These are phyloP conservation scores for Leucania comma DNA, from an alignment of 2,888 invertebrate genomes.

Conservation along the genomic window DNA sequence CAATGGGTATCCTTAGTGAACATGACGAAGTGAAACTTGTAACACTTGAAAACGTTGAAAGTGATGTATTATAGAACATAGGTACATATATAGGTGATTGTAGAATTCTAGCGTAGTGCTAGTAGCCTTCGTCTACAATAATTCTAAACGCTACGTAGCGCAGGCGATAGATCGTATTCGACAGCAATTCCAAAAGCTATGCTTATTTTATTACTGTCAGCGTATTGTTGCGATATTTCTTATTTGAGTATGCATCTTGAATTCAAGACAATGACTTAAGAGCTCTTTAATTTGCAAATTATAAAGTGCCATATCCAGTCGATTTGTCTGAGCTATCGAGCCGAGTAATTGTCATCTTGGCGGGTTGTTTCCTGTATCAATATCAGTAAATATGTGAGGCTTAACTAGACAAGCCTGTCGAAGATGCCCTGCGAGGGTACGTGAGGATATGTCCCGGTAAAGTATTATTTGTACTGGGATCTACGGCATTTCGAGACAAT, in stretches of 20 bases:
- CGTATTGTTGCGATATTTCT: too few relatives aligned
- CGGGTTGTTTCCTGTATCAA: conserved; percentile 76
- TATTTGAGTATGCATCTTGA: too few relatives aligned
- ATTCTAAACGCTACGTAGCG: neutral
- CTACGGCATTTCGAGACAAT: conserved; percentile 56
- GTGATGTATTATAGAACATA: neutral
- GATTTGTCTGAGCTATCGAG: conserved; percentile 36
- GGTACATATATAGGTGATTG: neutral
- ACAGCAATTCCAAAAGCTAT: too few relatives aligned
- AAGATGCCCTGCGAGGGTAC: conserved; percentile 68
- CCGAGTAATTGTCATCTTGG: conserved; percentile 81
- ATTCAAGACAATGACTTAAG: too few relatives aligned
- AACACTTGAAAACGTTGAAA: conserved; percentile 13
- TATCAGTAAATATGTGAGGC: conserved; percentile 81
- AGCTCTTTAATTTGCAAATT: neutral
- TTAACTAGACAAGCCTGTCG: conserved; percentile 70
- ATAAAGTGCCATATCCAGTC: conserved; percentile 37
- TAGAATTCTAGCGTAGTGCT: neutral
- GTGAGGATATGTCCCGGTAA: conserved; percentile 56
- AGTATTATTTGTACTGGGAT: conserved; percentile 66
- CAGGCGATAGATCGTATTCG: too few relatives aligned
- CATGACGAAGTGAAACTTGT: conserved; percentile 16
- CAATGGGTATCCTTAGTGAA: conserved; percentile 14
- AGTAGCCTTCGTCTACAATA: neutral
- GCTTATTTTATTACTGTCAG: too few relatives aligned